Base-by-base conservation (phyloP, 2,113 vertebrate genomes). In the Naja naja region DNA sequence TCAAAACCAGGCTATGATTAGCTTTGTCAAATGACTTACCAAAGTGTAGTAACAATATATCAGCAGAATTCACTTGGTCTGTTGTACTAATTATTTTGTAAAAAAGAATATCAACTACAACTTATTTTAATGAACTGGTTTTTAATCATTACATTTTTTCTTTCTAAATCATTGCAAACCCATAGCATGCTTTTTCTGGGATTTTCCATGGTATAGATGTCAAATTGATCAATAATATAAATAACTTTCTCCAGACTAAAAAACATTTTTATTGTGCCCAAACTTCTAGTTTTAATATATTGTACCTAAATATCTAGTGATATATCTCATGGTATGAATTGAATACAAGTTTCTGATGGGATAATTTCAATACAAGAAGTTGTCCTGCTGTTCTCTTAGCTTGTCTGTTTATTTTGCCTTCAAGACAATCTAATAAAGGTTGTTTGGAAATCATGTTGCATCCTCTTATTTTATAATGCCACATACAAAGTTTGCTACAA, bases 381-480 rank as follows among this genome's bases (percentile, higher is more conserved):
- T 6, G 16, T 85, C 12, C 54, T 86, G 18, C 10, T 49, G 18
- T 47, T 49, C 23, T 86, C 30, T 74, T 55, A 43, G 11, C 30
- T 86, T 89, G 8, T 56, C 69, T 22, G 89, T 85, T 89, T 60
- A 93, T 90, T 89, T 23, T 90, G 54, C n/a, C 88, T 90, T 60
- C 56, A 47, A 60, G 54, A 39, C 74, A 58, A 34, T 52, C 23
- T 58, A 92, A 56, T 56, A 52, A 90, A 23, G 69, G 20, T 60
- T 90, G 74, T 39, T 93, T 90, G 54, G 54, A 89, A 55, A 89
- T 54, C 47, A 87, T 69, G 0, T 43, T 86, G 47, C 18, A 55
- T 54, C 85, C 3, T 56, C 25, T 11, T 89, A 58, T 11, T 7
- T 94, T 94, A 92, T 53, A 91, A 90, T 56, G 34, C 53, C 85